Conservation (phyloP, 2,797 vertebrate genomes). For the Pseudochirops corinnae region DNA sequence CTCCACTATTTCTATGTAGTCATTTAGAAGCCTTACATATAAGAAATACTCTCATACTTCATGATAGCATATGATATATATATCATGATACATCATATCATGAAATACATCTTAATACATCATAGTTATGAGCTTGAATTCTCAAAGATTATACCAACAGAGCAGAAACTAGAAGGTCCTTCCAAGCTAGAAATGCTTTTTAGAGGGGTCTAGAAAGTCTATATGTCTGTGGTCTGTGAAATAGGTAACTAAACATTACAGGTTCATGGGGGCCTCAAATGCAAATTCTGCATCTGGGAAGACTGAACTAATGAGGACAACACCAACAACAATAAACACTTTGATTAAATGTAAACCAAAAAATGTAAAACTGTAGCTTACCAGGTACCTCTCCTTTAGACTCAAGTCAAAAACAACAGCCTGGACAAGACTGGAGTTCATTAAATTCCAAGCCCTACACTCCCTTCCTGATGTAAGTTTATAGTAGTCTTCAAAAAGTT, state of each 20-base stretch:
- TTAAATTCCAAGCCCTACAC: not conserved
- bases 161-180: not conserved
- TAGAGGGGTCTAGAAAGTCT: not conserved
- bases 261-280: not conserved
- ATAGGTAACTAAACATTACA: not conserved
- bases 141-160: not conserved
- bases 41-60: not conserved
- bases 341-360: not conserved
- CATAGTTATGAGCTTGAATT: not conserved
- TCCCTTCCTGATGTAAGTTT: not conserved
- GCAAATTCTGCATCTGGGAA: not conserved
- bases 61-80: not conserved
- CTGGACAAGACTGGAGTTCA: not conserved
- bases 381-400: not conserved
- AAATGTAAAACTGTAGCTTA: not conserved
- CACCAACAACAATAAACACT: not conserved
- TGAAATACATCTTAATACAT: too few relatives aligned
- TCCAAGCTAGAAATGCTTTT: not conserved
- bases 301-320: not conserved
- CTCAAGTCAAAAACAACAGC: not conserved
- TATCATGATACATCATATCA: too few relatives aligned
- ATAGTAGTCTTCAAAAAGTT: not conserved
- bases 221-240: not conserved
- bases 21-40: not conserved
- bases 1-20: not conserved